Evolutionary conservation across 2,888 invertebrate genomes (phyloP), one percentile per base, ranked within the genome.

Genomic region (Tupiocoris notatus): DNA sequence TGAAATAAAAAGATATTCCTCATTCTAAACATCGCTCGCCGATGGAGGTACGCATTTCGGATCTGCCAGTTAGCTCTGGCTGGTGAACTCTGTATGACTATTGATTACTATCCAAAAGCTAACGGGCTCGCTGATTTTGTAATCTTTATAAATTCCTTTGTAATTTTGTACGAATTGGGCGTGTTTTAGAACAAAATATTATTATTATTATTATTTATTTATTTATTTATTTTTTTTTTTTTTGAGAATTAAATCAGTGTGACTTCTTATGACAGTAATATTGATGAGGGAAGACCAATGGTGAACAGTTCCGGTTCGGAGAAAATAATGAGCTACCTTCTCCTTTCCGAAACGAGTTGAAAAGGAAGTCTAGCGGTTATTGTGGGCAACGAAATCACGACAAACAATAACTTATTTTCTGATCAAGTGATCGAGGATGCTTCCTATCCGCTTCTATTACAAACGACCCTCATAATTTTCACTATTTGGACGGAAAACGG

Each of bases 401-500:
- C 39, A 24, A 64, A 64, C 21, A 24, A 39, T 39, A 65, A 25
- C 39, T 25, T 24, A 39, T 65, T 65, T 20, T 39, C n/a, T 67
- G 56, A 67, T 57, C 22, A 56, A 67, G 56, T 23, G 67, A 57
- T 67, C 57, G 67, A n/a, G 54, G 56, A 0, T 16, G 25, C n/a
- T n/a, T 12, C 25, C 65, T 16, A 39, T 65, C 20, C 16, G 39
- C 25, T 54, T 65, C 12, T 17, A 7, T 16, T 17, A 12, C 6
- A 59, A 59, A 16, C 6, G 59, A 59, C 6, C 6, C 6, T n/a
- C 9, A 12, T 18, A 17, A 7, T 7, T 17, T 59, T 12, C 18
- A 59, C 63, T 9, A 59, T 23, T 70, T 25, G 25, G 59, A 18
- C 58, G 70, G 70, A 59, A 70, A 70, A 70, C 70, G 70, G 70